Evolutionary conservation across 2,797 vertebrate genomes (phyloP).

Genomic region (Philypnodon macrostomus): DNA sequence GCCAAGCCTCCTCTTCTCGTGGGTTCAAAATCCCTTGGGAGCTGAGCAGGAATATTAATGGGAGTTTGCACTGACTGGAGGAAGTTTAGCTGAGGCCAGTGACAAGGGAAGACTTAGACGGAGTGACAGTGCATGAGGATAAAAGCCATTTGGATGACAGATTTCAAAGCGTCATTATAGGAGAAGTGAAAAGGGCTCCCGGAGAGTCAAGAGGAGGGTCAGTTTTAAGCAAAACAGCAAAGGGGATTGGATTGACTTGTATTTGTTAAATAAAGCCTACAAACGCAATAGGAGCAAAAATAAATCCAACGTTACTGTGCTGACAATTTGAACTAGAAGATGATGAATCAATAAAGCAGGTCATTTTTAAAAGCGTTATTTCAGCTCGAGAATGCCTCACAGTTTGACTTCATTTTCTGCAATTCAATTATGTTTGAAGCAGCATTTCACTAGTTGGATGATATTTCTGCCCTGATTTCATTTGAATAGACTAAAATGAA

Average conservation of each 20-base stretch:
- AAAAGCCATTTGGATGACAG: conserved; percentile 52
- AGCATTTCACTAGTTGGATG: conserved; percentile 8
- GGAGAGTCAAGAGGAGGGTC: conserved; percentile 44
- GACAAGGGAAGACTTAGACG: conserved; percentile 44
- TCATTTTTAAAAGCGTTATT: conserved; percentile 20
- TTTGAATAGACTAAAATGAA: conserved; percentile 1
- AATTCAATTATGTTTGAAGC: conserved; percentile 14
- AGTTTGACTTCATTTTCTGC: conserved; percentile 30
- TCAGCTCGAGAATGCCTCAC: conserved; percentile 16
- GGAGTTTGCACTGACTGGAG: conserved; percentile 30
- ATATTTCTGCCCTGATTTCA: conserved; percentile 1
- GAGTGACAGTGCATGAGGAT: conserved; percentile 55
- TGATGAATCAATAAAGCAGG: conserved; percentile 16
- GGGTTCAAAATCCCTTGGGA: conserved; percentile 44
- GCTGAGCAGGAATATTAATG: conserved; percentile 56
- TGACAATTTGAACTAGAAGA: conserved; percentile 22
- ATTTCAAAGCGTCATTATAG: conserved; percentile 51
- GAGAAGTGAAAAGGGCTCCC: conserved; percentile 34
- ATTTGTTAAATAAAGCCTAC: too few relatives aligned
- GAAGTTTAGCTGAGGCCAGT: conserved; percentile 45
- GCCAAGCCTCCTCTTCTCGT: conserved; percentile 29
- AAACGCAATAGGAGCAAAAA: conserved; percentile 33
- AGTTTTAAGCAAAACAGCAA: conserved; percentile 43
- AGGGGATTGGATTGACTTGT: conserved; percentile 54
- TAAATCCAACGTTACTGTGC: conserved; percentile 40